Evolutionary conservation across 2,888 invertebrate species (phyloP), one percentile per base, ranked within the genome.

Genomic region (Leptogaster cylindrica): DNA sequence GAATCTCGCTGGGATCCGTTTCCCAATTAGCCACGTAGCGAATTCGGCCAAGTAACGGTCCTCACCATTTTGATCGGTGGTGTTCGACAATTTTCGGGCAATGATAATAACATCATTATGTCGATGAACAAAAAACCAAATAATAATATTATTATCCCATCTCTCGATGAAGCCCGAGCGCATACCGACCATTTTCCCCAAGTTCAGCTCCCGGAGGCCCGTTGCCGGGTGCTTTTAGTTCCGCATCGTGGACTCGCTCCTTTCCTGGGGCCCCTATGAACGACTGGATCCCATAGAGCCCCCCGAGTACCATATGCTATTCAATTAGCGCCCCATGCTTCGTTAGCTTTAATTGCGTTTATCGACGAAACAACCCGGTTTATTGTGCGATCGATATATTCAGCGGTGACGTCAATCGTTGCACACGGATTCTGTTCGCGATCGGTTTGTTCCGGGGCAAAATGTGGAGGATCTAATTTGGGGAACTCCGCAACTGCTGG

Each of bases 321-420:
- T 48, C 48, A 48, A 25, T 48, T 48, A 48, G 48, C 48, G 48
- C 48, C 48, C 25, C 48, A 48, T 48, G 48, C 48, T 25, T 48
- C 48, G 27, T 48, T 48, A 48, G 16, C n/a, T 25, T 48, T 48
- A 25, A 48, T 48, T 25, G 27, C 48, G 8, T 48, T 48, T 48
- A 25, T 25, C 27, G 48, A n/a, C n/a, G 6, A 25, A 48, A 48
- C 41, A 41, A 18, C 18, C 41, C 10, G 10, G 14, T 41, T 41
- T 41, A 41, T 41, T n/a, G n/a, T 41, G 41, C 41, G 10, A 18
- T 10, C 23, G 48, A 25, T 48, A 48, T 48, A 25, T 16, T 12
- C 16, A 25, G 41, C 12, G 48, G 48, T 48, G 23, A 8, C 3
- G 12, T 25, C 12, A 25, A 25, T 25, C 41, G 41, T 7, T 41